These are phyloP conservation scores for Zaprionus nigranus DNA, from an alignment of 1,140 invertebrate species.

Conservation along the genomic window DNA sequence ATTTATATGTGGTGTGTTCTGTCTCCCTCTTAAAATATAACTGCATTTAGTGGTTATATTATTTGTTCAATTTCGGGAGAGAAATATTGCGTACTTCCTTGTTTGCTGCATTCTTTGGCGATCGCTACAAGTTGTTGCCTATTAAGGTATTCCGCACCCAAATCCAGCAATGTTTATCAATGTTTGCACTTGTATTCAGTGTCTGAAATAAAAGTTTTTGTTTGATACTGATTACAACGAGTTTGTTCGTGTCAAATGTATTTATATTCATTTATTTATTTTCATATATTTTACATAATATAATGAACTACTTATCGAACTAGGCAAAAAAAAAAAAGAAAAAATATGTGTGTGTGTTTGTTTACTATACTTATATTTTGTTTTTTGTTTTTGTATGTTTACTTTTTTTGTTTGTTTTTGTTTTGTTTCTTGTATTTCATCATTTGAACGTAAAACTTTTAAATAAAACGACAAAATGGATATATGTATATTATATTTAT, in stretches of 20 bases:
- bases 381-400: slow-evolving; percentile 50
- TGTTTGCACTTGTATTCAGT: not conserved
- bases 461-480: slow-evolving; percentile 64
- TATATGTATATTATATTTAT: slow-evolving; percentile 48
- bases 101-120: not conserved
- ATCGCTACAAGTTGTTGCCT: not conserved
- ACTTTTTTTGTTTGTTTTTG: slow-evolving; percentile 28
- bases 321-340: slow-evolving; percentile 63
- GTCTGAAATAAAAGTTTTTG: not conserved
- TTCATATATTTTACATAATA: slow-evolving; percentile 80
- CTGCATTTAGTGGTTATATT: not conserved
- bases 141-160: not conserved
- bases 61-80: not conserved
- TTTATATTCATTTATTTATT: slow-evolving; percentile 81
- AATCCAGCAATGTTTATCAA: not conserved
- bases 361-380: slow-evolving; percentile 44
- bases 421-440: slow-evolving; percentile 39
- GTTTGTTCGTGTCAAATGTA: slow-evolving; percentile 42
- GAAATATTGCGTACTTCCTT: not conserved
- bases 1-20: not conserved
- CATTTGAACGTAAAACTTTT: slow-evolving; percentile 63
- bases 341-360: slow-evolving; percentile 43
- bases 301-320: slow-evolving; percentile 77
- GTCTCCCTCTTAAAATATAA: not conserved
- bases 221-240: not conserved